Evolutionary conservation across 2,888 invertebrate species (phyloP).

Genomic region (Macrosoma leucophasiata): DNA sequence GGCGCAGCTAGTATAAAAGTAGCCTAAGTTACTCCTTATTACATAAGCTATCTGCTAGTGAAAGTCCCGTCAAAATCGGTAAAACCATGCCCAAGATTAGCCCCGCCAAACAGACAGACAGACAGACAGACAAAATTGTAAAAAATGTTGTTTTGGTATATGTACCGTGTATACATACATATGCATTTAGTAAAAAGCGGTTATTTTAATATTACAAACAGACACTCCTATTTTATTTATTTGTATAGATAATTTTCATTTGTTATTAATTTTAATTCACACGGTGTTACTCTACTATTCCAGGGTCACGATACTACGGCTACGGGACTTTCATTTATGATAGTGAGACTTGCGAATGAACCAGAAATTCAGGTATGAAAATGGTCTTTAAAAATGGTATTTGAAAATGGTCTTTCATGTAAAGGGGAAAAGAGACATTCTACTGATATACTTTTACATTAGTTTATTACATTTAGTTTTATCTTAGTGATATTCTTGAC

Average conservation of each 20-base stretch:
- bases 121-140: neutral
- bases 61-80: no score
- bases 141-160: neutral
- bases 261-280: neutral
- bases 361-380: constrained; percentile 55
- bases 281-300: constrained; percentile 7
- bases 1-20: no score
- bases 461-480: no score
- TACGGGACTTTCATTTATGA: constrained; percentile 42
- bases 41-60: no score
- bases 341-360: constrained; percentile 61
- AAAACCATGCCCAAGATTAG: no score
- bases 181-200: neutral
- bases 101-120: no score
- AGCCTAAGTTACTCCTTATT: no score
- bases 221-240: neutral
- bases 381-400: no score
- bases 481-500: no score
- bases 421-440: no score
- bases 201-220: neutral
- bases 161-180: neutral
- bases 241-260: neutral
- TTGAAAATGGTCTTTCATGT: no score
- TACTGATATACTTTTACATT: no score
- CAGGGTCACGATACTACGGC: constrained; percentile 71